Evolutionary conservation across 2,113 vertebrate genomes (phyloP).

Genomic region (Lophura nycthemera): DNA sequence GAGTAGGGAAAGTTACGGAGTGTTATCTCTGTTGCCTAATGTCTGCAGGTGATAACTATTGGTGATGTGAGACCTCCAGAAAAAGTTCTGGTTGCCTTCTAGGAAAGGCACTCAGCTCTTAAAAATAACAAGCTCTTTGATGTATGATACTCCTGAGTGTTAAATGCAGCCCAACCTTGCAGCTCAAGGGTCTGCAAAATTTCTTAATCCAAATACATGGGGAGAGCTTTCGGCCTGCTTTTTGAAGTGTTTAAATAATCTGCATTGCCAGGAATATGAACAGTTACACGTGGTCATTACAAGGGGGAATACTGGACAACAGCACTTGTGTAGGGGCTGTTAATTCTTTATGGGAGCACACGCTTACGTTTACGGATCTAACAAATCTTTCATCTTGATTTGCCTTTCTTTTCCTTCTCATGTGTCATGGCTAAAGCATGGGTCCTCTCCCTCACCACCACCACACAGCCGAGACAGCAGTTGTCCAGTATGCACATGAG

Average conservation of each 20-base stretch:
- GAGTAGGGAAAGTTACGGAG: neutral
- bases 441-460: neutral
- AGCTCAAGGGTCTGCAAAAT: neutral
- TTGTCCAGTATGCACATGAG: accelerated
- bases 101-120: neutral
- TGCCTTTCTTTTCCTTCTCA: neutral
- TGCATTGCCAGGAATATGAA: neutral
- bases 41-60: conserved; percentile 17
- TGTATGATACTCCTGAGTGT: neutral
- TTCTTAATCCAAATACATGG: conserved; percentile 14
- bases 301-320: neutral
- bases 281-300: neutral
- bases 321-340: neutral
- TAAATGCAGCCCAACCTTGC: neutral
- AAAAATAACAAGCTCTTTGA: neutral
- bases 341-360: neutral
- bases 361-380: neutral
- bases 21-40: conserved; percentile 40
- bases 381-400: neutral
- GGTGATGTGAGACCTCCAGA: neutral
- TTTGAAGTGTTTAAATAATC: neutral
- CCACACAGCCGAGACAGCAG: neutral
- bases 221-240: conserved; percentile 24
- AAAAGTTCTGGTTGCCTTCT: conserved; percentile 33
- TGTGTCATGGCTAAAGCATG: accelerated